A percentile compares a stretch with the other conserved stretches of the same genome.
phyloP scores from a whole-genome alignment of 1,140 invertebrate species.

The Metaphire vulgaris region DNA sequence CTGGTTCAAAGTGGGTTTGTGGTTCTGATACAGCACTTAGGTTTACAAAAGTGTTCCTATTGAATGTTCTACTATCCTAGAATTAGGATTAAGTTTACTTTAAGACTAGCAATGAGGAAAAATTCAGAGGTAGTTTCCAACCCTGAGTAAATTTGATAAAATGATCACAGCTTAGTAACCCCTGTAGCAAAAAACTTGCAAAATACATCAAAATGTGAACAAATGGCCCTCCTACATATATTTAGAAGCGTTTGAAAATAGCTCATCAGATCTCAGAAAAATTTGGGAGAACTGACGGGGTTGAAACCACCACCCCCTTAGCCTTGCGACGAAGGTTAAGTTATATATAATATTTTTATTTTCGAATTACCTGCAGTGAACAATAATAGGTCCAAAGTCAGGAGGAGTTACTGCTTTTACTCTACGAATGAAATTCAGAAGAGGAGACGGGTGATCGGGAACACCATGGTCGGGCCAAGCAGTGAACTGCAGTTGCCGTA shows the following conservation, averaged over 20 bases:
- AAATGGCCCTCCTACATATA: no score
- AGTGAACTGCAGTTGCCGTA: constrained; percentile 77
- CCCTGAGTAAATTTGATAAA: no score
- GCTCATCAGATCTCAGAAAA: background rate
- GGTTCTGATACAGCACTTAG: no score
- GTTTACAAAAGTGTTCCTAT: no score
- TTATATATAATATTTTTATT: background rate
- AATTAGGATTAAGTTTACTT: no score
- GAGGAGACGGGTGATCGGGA: constrained; percentile 94
- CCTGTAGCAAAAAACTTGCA: no score
- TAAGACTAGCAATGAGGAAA: no score
- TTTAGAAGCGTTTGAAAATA: background rate
- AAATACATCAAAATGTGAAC: no score
- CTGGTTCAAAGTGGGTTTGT: no score
- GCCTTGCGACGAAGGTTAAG: background rate
- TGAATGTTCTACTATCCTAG: no score
- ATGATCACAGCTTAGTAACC: no score
- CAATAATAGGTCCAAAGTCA: constrained; percentile 56
- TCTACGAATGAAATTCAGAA: constrained; percentile 89
- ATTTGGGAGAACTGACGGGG: background rate
- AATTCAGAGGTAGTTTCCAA: no score
- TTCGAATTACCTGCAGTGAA: constrained; percentile 41
- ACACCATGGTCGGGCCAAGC: constrained; percentile 99
- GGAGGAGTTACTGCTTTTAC: constrained; percentile 63
- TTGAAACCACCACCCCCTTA: background rate